These are phyloP conservation scores for Eueremaeus valkanovi DNA, from an alignment of 2,888 invertebrate genomes.

Conservation along the genomic window DNA sequence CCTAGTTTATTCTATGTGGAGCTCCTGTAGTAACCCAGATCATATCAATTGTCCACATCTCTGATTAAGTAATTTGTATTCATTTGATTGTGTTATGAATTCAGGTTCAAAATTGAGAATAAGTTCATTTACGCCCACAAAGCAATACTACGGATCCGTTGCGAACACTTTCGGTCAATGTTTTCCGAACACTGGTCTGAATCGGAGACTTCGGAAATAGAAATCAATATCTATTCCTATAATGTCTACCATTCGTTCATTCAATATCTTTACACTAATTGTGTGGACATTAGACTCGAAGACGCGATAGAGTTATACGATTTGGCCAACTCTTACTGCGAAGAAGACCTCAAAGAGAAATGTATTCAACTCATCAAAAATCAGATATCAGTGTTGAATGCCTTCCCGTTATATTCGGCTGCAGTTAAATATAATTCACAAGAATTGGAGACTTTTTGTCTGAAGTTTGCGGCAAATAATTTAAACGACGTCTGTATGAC, in stretches of 20 bases:
- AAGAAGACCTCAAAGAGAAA: slow-evolving; percentile 32
- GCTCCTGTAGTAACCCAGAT: too few species aligned
- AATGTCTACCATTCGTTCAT: slow-evolving; percentile 24
- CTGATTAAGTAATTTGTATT: too few species aligned
- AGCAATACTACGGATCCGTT: slow-evolving; percentile 24
- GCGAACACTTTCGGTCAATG: slow-evolving; percentile 23
- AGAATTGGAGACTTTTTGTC: slow-evolving; percentile 27
- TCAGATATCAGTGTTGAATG: slow-evolving; percentile 24
- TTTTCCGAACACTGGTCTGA: slow-evolving; percentile 21
- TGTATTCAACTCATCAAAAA: slow-evolving; percentile 52
- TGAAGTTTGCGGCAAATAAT: slow-evolving; percentile 32
- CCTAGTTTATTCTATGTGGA: too few species aligned
- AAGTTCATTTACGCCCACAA: slow-evolving; percentile 31
- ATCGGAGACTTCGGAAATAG: not conserved
- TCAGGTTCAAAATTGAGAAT: slow-evolving; percentile 14
- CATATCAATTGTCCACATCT: too few species aligned
- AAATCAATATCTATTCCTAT: slow-evolving; percentile 29
- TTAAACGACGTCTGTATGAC: slow-evolving; percentile 36
- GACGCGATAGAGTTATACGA: slow-evolving; percentile 33
- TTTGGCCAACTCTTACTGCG: slow-evolving; percentile 34
- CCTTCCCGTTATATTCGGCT: slow-evolving; percentile 16
- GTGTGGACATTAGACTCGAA: not conserved
- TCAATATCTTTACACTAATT: slow-evolving; percentile 35
- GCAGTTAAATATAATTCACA: slow-evolving; percentile 19
- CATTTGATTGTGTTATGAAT: too few species aligned